phyloP scores from a whole-genome alignment of 2,888 invertebrate species.

The Conus canariensis region DNA sequence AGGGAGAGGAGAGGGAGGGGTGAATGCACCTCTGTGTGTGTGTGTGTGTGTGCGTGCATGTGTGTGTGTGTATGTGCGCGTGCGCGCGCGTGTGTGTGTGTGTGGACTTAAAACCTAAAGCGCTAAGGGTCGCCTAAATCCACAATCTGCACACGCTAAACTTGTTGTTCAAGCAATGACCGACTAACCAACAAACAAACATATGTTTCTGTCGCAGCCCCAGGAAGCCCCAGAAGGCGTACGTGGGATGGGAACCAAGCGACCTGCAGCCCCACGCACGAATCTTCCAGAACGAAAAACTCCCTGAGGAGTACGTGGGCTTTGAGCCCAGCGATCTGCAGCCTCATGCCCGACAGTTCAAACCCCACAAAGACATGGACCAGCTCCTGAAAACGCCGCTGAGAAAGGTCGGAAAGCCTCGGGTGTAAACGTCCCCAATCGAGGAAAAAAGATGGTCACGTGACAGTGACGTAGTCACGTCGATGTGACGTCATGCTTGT shows the following conservation, averaged over 20 bases:
- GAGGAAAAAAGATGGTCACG: neutral
- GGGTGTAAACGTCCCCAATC: neutral
- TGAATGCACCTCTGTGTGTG: no score
- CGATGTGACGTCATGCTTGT: neutral
- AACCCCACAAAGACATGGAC: neutral
- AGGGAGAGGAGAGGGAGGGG: no score
- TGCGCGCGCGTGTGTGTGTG: neutral
- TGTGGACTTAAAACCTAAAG: neutral
- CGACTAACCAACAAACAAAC: no score
- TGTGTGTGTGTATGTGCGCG: no score
- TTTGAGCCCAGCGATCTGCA: constrained; percentile 21
- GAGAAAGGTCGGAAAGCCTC: no score
- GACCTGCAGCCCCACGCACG: constrained; percentile 5
- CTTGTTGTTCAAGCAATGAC: no score
- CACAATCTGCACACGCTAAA: no score
- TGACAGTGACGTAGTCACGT: neutral
- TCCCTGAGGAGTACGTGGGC: neutral
- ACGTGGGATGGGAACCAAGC: constrained; percentile 19
- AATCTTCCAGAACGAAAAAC: constrained; percentile 8
- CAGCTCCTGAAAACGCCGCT: neutral
- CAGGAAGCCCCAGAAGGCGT: neutral
- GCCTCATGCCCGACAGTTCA: constrained; percentile 25
- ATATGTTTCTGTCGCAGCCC: neutral
- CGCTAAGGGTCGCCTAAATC: no score
- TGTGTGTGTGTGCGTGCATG: no score